Conservation (phyloP, 2,113 vertebrate genomes). For the Psittacus erithacus region DNA sequence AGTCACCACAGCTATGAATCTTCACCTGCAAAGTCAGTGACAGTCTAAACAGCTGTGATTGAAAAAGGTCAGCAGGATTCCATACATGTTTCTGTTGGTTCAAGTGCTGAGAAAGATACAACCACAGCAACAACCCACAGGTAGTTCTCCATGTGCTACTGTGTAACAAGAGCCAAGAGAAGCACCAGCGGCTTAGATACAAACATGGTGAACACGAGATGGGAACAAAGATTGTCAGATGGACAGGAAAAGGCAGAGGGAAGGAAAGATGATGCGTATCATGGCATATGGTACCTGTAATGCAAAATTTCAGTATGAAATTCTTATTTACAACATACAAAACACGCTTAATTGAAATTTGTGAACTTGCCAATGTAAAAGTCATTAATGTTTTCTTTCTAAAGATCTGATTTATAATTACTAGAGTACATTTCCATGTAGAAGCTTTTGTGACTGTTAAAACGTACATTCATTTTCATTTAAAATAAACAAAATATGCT, state of each 20-base stretch:
- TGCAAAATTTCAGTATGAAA: background rate
- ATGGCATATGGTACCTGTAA: background rate
- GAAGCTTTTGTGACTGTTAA: background rate
- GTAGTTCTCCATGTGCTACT: accelerated
- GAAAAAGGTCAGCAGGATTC: background rate
- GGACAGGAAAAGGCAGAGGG: background rate
- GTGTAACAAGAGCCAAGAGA: background rate
- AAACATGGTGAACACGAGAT: accelerated
- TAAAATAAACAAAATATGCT: conserved; percentile 34
- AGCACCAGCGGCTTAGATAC: background rate
- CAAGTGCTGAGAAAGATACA: background rate
- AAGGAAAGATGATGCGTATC: background rate
- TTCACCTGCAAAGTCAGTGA: background rate
- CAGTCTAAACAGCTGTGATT: background rate
- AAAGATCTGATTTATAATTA: background rate
- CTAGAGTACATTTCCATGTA: background rate
- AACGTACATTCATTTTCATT: background rate
- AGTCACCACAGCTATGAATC: background rate
- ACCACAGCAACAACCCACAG: background rate
- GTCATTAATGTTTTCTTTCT: background rate
- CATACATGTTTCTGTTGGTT: background rate
- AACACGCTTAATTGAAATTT: background rate
- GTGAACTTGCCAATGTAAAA: background rate
- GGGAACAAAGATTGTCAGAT: background rate
- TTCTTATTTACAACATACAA: background rate